Evolutionary conservation across 2,888 invertebrate genomes (phyloP).

Genomic region (Epirrita christyi): DNA sequence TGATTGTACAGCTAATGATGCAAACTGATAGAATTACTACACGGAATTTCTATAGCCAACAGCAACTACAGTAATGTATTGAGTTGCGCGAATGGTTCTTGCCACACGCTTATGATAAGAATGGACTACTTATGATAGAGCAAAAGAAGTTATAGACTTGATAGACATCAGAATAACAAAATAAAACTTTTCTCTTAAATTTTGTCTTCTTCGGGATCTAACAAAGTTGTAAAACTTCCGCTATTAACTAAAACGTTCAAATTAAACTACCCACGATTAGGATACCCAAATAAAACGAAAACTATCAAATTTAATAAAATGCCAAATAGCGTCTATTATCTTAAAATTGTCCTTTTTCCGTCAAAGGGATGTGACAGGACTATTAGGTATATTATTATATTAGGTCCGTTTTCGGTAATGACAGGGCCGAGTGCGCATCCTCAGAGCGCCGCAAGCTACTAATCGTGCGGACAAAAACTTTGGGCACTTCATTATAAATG

Average conservation of each 20-base stretch:
- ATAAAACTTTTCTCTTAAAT: no score
- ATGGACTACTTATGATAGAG: background rate
- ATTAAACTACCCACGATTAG: conserved; percentile 49
- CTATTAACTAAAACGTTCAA: conserved; percentile 48
- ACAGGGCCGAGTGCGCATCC: conserved; percentile 75
- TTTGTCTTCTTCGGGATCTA: no score
- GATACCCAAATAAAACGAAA: conserved; percentile 54
- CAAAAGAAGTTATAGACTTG: background rate
- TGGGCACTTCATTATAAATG: conserved; percentile 74
- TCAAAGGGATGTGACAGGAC: conserved; percentile 79
- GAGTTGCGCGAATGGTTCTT: background rate
- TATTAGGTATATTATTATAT: conserved; percentile 81
- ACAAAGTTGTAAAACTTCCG: no score
- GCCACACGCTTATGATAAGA: background rate
- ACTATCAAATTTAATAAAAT: conserved; percentile 63
- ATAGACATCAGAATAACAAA: no score
- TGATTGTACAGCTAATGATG: background rate
- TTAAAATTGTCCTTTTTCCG: conserved; percentile 78
- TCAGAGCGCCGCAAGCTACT: conserved; percentile 72
- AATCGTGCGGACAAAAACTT: conserved; percentile 75
- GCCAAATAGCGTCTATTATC: conserved; percentile 75
- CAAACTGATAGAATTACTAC: background rate
- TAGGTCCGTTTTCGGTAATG: conserved; percentile 82
- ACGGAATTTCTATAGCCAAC: background rate
- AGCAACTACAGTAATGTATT: background rate